Conservation (phyloP, 2,113 vertebrate species). For the Falco punctatus region DNA sequence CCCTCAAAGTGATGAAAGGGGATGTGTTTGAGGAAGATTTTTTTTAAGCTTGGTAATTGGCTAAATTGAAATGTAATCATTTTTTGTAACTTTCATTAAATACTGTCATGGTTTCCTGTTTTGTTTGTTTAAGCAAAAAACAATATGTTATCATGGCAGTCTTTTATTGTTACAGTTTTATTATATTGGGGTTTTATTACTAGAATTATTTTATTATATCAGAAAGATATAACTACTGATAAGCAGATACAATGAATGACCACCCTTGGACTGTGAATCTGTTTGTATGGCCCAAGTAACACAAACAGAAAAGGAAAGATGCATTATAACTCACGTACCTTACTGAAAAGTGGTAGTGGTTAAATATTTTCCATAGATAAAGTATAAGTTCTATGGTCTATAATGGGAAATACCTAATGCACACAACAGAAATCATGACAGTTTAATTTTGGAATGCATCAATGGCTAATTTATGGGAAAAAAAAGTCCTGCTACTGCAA, state of each 20-base stretch:
- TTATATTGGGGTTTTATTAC: not conserved
- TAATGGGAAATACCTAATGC: not conserved
- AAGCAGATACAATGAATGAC: not conserved
- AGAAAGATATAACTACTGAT: not conserved
- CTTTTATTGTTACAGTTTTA: not conserved
- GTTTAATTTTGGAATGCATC: not conserved
- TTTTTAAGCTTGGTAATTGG: not conserved
- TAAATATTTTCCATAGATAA: not conserved
- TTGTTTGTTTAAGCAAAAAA: not conserved
- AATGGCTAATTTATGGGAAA: not conserved
- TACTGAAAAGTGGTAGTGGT: not conserved
- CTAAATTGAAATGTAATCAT: not conserved
- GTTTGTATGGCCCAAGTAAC: not conserved
- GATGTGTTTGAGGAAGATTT: not conserved
- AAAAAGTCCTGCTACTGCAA: not conserved
- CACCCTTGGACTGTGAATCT: not conserved
- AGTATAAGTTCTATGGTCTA: not conserved
- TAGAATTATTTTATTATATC: not conserved
- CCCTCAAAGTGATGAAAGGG: not conserved
- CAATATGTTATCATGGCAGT: not conserved
- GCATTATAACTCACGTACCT: not conserved
- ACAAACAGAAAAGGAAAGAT: not conserved
- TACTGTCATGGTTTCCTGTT: not conserved
- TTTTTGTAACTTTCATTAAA: not conserved
- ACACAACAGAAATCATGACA: not conserved